Conservation (phyloP, 1,140 invertebrate species). For the Theocolax elegans region DNA sequence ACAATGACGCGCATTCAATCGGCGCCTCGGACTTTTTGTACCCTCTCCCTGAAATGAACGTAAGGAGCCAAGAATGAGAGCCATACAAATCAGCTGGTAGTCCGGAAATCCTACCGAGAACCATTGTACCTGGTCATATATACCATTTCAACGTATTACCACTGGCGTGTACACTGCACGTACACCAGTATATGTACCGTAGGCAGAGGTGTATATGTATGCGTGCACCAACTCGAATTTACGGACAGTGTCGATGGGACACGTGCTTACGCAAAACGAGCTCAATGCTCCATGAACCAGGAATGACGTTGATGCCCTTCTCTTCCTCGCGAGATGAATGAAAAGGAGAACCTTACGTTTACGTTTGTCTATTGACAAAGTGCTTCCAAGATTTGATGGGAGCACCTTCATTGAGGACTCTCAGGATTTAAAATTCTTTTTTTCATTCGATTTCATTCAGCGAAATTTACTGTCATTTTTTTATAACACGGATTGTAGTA, state of each 20-base stretch:
- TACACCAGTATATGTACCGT: not conserved
- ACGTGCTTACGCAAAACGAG: constrained; percentile 35
- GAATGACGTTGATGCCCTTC: constrained; percentile 18
- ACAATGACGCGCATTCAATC: constrained; percentile 26
- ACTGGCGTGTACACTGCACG: too few species aligned
- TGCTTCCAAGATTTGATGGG: constrained; percentile 3
- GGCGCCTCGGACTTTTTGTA: constrained; percentile 26
- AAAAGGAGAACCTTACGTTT: constrained; percentile 17
- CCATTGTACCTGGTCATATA: not conserved
- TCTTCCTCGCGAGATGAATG: constrained; percentile 8
- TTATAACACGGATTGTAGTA: not conserved
- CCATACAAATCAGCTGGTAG: constrained; percentile 32
- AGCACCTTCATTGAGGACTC: constrained; percentile 2
- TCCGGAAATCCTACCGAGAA: constrained; percentile 25
- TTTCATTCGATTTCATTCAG: constrained; percentile 5
- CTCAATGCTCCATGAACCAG: not conserved
- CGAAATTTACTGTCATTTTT: constrained; percentile 19
- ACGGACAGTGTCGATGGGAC: constrained; percentile 12
- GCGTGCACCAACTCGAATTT: not conserved
- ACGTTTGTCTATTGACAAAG: constrained; percentile 24
- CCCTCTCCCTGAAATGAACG: not conserved
- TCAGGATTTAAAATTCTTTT: not conserved
- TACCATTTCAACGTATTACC: constrained; percentile 9
- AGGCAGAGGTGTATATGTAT: not conserved
- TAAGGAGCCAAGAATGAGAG: not conserved